Evolutionary conservation across 2,888 invertebrate species (phyloP).

Genomic region (Strigamia maritima): DNA sequence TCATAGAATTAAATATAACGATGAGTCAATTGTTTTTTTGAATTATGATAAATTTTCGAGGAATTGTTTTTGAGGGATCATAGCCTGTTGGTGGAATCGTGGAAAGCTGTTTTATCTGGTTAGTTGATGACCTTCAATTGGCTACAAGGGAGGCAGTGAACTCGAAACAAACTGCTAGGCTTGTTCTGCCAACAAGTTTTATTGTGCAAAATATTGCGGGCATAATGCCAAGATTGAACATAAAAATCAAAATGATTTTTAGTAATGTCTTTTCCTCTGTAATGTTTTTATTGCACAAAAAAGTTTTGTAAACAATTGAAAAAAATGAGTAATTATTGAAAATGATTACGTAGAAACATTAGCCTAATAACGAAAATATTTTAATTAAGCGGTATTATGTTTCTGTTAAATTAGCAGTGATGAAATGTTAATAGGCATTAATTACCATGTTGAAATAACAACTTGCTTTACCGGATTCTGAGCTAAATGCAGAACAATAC

Average conservation of each 20-base stretch:
- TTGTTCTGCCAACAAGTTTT: conserved; percentile 26
- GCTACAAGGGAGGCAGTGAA: background rate
- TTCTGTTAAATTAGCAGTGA: background rate
- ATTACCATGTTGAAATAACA: background rate
- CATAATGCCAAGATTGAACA: background rate
- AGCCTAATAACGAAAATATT: background rate
- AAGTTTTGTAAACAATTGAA: background rate
- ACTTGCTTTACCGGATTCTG: conserved; percentile 34
- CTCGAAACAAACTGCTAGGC: background rate
- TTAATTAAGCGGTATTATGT: background rate
- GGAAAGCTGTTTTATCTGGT: conserved; percentile 14
- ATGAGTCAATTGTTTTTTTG: background rate
- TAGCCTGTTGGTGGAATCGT: background rate
- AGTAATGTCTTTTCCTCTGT: background rate
- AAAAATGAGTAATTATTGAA: background rate
- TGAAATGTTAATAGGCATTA: background rate
- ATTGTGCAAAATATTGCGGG: conserved; percentile 8
- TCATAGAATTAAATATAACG: background rate
- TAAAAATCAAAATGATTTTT: background rate
- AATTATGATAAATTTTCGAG: background rate
- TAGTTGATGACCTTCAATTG: conserved; percentile 21
- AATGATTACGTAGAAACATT: background rate
- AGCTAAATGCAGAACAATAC: background rate
- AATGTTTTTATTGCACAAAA: background rate
- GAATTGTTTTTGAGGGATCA: background rate